A percentile compares a stretch with the other conserved stretches of the same genome.
phyloP scores from a whole-genome alignment of 2,113 vertebrate genomes.

The Leucopternis melanops region DNA sequence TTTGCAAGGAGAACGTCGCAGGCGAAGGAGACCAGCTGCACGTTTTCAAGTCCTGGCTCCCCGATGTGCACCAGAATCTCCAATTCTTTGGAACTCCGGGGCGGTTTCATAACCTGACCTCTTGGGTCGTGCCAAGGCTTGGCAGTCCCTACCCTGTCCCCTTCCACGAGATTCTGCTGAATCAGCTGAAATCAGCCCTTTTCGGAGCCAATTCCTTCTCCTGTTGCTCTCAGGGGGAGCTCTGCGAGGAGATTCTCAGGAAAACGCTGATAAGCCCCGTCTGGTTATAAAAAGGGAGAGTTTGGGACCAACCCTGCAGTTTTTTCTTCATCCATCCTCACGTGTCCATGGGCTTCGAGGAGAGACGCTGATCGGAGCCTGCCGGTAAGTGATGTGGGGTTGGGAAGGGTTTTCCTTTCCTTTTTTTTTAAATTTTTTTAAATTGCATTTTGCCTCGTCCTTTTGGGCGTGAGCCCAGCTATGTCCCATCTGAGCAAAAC shows the following conservation, averaged over 20 bases:
- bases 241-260: not conserved
- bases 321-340: not conserved
- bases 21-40: not conserved
- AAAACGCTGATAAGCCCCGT: not conserved
- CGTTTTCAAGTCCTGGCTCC: not conserved
- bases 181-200: not conserved
- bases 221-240: too few species aligned
- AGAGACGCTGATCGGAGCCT: not conserved
- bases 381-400: not conserved
- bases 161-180: not conserved
- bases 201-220: not conserved
- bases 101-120: not conserved
- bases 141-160: not conserved
- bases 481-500: too few species aligned
- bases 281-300: not conserved
- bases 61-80: fast-evolving
- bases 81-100: not conserved
- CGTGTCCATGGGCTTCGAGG: not conserved
- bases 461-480: fast-evolving
- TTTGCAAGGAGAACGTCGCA: not conserved
- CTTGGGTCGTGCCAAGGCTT: fast-evolving
- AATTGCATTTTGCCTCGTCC: fast-evolving
- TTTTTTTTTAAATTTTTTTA: not conserved
- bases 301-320: not conserved
- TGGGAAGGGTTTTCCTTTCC: too few species aligned